Evolutionary conservation across 2,113 vertebrate species (phyloP), one percentile per base, ranked within the genome.

Genomic region (Xyrauchen texanus): DNA sequence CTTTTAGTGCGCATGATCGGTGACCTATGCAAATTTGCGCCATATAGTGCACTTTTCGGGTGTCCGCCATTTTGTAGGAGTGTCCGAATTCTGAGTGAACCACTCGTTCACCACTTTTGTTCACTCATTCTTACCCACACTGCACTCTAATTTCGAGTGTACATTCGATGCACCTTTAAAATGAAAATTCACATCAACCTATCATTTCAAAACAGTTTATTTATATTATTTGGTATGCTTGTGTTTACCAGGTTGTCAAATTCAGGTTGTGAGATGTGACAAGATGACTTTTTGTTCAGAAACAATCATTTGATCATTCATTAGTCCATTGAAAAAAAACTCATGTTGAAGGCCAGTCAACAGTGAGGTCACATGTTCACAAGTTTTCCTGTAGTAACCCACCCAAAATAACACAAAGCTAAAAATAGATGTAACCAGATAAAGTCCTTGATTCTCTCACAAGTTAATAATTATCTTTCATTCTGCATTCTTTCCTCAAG

Each of bases 161-260:
- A n/a, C n/a, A n/a, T n/a, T n/a, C n/a, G n/a, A n/a, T 34, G 21
- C 3, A 34, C 21, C 21, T 34, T 34, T 58, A 7, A 7, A 7
- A 72, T 13, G 5, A 9, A 42, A 71, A 21, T 7, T 47, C 4
- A 6, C 8, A 21, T 9, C 9, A 2, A 7, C 2, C 10, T 16
- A 60, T 16, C 6, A 11, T 16, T 73, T 47, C 21, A 6, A 47
- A 21, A 47, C 4, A 61, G 9, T 73, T 73, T 73, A 60, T 73
- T 73, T 73, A 47, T 61, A 47, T 73, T n/a, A 73, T 7, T 73
- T 8, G 4, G 9, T 61, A 46, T 73, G 8, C 55, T 11, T 60
- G 47, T 10, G 12, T 15, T 71, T 71, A 57, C 8, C n/a, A n/a
- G 7, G 10, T 16, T 71, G 13, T 70, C 21, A 15, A 4, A 44